Evolutionary conservation across 2,888 invertebrate species (phyloP), one percentile per base, ranked within the genome.

Genomic region (Smittia aterrima): DNA sequence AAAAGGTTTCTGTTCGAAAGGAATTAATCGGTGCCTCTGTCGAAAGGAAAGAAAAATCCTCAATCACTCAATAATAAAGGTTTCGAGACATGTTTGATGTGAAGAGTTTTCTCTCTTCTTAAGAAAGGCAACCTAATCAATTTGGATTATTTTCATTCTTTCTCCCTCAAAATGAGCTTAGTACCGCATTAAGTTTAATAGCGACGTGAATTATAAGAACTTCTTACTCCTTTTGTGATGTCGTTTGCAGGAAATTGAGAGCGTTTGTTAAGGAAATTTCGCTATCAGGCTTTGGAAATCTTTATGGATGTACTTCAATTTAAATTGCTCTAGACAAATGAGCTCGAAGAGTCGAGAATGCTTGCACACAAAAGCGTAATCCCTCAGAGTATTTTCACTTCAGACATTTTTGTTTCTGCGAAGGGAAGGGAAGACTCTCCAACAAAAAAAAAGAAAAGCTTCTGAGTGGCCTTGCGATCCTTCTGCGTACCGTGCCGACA

Each of bases 171-270:
- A 47, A 47, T 47, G 47, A 47, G 47, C 47, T 47, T 47, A 47
- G 47, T 2, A n/a, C 16, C 4, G 47, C 16, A 47, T 47, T 47
- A 47, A 47, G n/a, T n/a, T 47, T 47, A 47, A 47, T 47, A 47
- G 47, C 11, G 11, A 47, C 16, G 16, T 16, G 47, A 47, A 2
- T 47, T 47, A 47, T 47, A 47, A 47, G 47, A 47, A 11, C 47
- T 47, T n/a, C 47, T 47, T 47, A 16, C 16, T 47, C 47, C n/a
- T 16, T n/a, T 47, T 47, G 47, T n/a, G 47, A 47, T 47, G 47
- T 47, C 47, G 47, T 47, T 47, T n/a, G 47, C 47, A 47, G 47
- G 47, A 47, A 47, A 47, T 47, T 47, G 47, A 47, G 47, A 47
- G 47, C 47, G 11, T 47, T 47, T 47, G 47, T 47, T 11, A 47